Conservation (phyloP, 2,113 vertebrate species). For the Macaca mulatta region DNA sequence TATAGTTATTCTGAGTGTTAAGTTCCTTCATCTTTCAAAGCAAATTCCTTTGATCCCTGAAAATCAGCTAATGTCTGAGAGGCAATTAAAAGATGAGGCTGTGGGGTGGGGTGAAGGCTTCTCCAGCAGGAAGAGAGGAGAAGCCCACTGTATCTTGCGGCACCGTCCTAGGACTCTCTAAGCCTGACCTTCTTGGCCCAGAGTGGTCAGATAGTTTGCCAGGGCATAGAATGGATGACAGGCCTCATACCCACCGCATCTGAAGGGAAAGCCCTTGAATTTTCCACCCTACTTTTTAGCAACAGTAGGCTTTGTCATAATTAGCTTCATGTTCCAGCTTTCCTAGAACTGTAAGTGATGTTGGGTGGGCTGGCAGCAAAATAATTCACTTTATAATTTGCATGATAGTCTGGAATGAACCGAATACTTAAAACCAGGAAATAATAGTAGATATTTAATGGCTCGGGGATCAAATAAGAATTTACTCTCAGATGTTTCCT, state of each 20-base stretch:
- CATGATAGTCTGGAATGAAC: background rate
- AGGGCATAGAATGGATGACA: accelerated
- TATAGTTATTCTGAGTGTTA: background rate
- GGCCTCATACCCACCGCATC: background rate
- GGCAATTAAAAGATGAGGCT: background rate
- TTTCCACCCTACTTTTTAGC: background rate
- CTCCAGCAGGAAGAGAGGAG: background rate
- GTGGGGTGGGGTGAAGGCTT: background rate
- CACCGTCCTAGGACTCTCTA: accelerated
- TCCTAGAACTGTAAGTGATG: background rate
- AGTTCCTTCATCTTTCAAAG: background rate
- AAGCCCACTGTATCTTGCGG: background rate
- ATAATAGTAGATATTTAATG: background rate
- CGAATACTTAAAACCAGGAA: background rate
- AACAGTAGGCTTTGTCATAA: background rate
- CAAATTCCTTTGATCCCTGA: background rate
- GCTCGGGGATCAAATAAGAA: conserved; percentile 9
- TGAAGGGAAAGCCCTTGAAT: background rate
- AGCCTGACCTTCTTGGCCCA: accelerated
- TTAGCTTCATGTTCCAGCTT: background rate
- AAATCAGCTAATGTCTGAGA: background rate
- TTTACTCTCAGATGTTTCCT: background rate
- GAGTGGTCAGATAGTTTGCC: background rate
- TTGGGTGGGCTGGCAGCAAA: background rate
- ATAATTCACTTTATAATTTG: background rate